phyloP scores from a whole-genome alignment of 2,113 vertebrate genomes.

The Erpornis zantholeuca region DNA sequence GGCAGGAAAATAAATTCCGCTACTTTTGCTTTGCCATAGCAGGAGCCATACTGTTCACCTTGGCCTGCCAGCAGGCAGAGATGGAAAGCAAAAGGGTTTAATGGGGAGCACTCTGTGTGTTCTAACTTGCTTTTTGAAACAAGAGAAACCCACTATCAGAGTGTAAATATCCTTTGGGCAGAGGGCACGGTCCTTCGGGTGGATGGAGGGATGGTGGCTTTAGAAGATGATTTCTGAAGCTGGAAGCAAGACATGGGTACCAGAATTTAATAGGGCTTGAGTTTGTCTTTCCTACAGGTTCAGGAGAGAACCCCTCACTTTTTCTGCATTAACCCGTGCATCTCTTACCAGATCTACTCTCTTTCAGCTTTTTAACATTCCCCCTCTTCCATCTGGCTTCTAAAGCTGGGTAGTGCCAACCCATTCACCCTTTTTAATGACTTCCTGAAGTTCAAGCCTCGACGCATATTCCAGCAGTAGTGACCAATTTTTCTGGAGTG shows the following conservation, averaged over 20 bases:
- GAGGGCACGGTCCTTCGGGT: not conserved
- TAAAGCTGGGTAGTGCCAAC: not conserved
- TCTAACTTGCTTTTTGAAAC: not conserved
- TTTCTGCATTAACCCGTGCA: not conserved
- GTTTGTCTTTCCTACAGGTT: not conserved
- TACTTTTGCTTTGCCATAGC: not conserved
- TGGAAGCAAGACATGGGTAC: not conserved
- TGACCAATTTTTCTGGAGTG: not conserved
- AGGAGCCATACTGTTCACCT: not conserved
- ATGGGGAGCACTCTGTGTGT: not conserved
- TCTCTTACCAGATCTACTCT: not conserved
- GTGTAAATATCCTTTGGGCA: not conserved
- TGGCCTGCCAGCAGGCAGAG: not conserved
- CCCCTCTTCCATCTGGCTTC: not conserved
- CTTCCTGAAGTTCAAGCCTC: not conserved
- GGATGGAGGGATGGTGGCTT: not conserved
- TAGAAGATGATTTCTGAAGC: not conserved
- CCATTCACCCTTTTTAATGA: not conserved
- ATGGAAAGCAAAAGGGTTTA: not conserved
- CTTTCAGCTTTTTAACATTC: not conserved
- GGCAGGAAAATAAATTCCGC: conserved; percentile 7
- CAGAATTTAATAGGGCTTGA: not conserved
- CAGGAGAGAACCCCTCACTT: not conserved
- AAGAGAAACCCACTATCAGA: not conserved
- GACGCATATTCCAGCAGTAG: not conserved